Percentiles rank a stretch among this genome's conserved stretches.
Evolutionary conservation across 1,140 invertebrate species (phyloP).

Genomic region (Drosophila sp.): DNA sequence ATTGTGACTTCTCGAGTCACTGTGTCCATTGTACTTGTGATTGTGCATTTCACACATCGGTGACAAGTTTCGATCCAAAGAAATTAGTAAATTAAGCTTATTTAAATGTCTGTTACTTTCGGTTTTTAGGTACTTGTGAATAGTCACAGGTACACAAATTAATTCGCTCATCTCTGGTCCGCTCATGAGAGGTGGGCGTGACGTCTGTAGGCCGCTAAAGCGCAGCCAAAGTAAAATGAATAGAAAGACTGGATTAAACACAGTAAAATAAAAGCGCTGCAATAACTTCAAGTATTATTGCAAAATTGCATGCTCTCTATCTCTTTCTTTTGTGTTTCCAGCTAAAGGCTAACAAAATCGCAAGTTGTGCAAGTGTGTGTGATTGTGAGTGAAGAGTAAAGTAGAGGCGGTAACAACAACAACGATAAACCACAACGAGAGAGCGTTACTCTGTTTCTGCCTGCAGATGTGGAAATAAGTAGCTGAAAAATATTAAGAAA

Average conservation of each 20-base stretch:
- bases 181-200: constrained; percentile 48
- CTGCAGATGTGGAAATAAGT: constrained; percentile 47
- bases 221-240: constrained; percentile 43
- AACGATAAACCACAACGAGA: constrained; percentile 43
- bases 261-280: constrained; percentile 37
- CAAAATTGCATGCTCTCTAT: constrained; percentile 45
- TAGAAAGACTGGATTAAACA: constrained; percentile 39
- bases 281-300: constrained; percentile 35
- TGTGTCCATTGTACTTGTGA: constrained; percentile 24
- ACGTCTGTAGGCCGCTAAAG: constrained; percentile 20
- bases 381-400: constrained; percentile 30
- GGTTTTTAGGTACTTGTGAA: constrained; percentile 14
- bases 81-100: background rate
- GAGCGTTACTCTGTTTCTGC: constrained; percentile 44
- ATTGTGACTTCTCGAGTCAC: constrained; percentile 30
- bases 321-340: constrained; percentile 43
- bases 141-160: constrained; percentile 34
- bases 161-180: constrained; percentile 43
- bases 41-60: constrained; percentile 22
- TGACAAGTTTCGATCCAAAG: constrained; percentile 7
- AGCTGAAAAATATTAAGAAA: constrained; percentile 41
- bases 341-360: constrained; percentile 45
- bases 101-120: constrained; percentile 13
- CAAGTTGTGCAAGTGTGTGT: constrained; percentile 28
- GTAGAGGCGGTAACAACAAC: constrained; percentile 40